Evolutionary conservation across 2,888 invertebrate genomes (phyloP).

Genomic region (Sphaerolaimus hirsutus): DNA sequence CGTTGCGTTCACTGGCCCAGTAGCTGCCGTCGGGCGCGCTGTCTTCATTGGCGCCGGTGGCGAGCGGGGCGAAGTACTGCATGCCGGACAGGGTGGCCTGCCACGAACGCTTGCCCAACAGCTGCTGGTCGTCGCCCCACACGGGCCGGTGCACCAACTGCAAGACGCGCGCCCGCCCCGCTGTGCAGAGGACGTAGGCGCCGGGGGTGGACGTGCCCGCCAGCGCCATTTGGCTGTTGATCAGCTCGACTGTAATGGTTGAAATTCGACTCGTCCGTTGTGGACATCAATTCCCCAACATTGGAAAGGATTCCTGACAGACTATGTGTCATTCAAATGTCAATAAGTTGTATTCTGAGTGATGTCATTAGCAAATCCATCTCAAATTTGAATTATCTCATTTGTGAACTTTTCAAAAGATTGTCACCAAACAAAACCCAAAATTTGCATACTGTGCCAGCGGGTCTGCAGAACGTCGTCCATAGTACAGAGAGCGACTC

Average conservation of each 20-base stretch:
- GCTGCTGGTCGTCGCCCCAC: conserved; percentile 51
- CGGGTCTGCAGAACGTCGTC: conserved; percentile 77
- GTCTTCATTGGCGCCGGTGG: conserved; percentile 37
- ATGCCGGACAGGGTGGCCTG: conserved; percentile 52
- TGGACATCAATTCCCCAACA: too few species aligned
- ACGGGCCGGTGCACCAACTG: conserved; percentile 66
- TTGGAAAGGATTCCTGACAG: too few species aligned
- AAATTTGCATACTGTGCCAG: conserved; percentile 62
- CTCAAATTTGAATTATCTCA: too few species aligned
- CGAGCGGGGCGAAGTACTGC: conserved; percentile 78
- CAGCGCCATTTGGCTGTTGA: conserved; percentile 64
- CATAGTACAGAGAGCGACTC: conserved; percentile 58
- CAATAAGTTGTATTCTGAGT: too few species aligned
- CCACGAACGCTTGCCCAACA: conserved; percentile 85
- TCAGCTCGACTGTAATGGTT: conserved; percentile 42
- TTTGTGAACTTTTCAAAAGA: too few species aligned
- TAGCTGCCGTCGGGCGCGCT: too few species aligned
- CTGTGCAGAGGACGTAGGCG: conserved; percentile 85
- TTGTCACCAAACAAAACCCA: too few species aligned
- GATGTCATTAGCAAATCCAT: too few species aligned
- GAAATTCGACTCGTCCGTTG: too few species aligned
- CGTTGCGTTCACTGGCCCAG: too few species aligned
- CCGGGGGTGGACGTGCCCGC: conserved; percentile 62
- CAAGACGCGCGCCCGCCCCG: conserved; percentile 75
- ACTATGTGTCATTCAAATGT: too few species aligned